phyloP scores from a whole-genome alignment of 2,888 invertebrate species.

The Lepidonotus clava region DNA sequence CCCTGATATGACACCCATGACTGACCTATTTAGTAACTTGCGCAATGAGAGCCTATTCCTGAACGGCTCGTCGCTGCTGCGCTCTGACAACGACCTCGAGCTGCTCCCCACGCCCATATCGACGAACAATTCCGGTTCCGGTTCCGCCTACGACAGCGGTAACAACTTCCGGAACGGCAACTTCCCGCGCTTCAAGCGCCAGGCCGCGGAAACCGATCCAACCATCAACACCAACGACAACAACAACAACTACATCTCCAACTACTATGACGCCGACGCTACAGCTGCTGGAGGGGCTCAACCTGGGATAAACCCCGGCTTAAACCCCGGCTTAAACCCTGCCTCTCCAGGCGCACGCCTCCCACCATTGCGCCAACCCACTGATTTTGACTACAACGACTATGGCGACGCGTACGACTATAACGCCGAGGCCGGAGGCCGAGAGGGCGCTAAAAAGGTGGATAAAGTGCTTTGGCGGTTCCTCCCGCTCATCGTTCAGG shows the following conservation, averaged over 20 bases:
- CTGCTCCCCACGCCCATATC: background rate
- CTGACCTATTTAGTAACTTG: slow-evolving; percentile 62
- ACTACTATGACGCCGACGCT: background rate
- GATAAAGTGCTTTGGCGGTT: slow-evolving; percentile 61
- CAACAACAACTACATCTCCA: background rate
- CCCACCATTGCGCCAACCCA: background rate
- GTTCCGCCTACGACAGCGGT: slow-evolving; percentile 56
- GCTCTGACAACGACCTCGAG: background rate
- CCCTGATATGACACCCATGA: slow-evolving; percentile 66
- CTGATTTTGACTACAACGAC: slow-evolving; percentile 42
- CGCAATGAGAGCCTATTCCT: slow-evolving; percentile 62
- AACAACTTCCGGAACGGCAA: slow-evolving; percentile 37
- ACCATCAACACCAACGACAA: background rate
- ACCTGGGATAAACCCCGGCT: background rate
- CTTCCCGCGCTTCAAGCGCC: background rate
- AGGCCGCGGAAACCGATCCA: no score
- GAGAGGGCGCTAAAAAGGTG: slow-evolving; percentile 10
- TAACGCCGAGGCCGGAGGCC: background rate
- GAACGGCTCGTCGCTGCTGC: slow-evolving; percentile 5
- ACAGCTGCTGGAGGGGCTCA: background rate
- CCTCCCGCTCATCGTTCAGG: slow-evolving; percentile 71
- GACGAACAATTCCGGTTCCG: background rate
- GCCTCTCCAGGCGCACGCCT: background rate
- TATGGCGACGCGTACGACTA: slow-evolving; percentile 51
- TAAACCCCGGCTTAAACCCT: no score